Conservation (phyloP, 2,797 vertebrate species). For the Enteromius trimaculatus region DNA sequence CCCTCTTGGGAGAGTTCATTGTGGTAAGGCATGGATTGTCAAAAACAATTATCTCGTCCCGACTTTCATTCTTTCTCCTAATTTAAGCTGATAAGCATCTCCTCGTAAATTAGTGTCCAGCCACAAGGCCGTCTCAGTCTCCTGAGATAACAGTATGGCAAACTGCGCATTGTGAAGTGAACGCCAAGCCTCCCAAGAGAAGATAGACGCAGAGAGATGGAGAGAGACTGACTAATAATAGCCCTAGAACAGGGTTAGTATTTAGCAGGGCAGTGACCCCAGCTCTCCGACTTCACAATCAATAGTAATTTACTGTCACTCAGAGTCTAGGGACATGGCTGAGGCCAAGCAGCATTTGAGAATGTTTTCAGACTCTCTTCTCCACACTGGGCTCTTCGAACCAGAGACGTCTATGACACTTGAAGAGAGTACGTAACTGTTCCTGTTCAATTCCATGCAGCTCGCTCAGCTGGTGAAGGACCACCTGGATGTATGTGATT, state of each 20-base stretch:
- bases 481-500: not conserved
- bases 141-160: conserved; percentile 77
- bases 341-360: conserved; percentile 70
- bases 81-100: conserved; percentile 86
- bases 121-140: conserved; percentile 73
- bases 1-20: conserved; percentile 72
- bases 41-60: conserved; percentile 79
- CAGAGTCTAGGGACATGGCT: conserved; percentile 66
- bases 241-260: conserved; percentile 76
- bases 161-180: conserved; percentile 76
- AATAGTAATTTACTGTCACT: conserved; percentile 80
- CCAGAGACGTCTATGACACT: not conserved
- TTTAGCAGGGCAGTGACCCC: conserved; percentile 73
- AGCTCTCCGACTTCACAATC: conserved; percentile 74
- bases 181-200: conserved; percentile 74
- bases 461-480: not conserved
- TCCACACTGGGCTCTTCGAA: conserved; percentile 18
- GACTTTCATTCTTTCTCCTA: conserved; percentile 76
- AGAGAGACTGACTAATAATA: conserved; percentile 74
- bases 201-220: conserved; percentile 12
- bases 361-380: conserved; percentile 41
- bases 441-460: not conserved
- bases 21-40: conserved; percentile 74
- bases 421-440: not conserved
- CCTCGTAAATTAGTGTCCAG: conserved; percentile 79